These are phyloP conservation scores for Theropithecus gelada DNA, from an alignment of 2,113 vertebrate genomes.

Conservation along the genomic window DNA sequence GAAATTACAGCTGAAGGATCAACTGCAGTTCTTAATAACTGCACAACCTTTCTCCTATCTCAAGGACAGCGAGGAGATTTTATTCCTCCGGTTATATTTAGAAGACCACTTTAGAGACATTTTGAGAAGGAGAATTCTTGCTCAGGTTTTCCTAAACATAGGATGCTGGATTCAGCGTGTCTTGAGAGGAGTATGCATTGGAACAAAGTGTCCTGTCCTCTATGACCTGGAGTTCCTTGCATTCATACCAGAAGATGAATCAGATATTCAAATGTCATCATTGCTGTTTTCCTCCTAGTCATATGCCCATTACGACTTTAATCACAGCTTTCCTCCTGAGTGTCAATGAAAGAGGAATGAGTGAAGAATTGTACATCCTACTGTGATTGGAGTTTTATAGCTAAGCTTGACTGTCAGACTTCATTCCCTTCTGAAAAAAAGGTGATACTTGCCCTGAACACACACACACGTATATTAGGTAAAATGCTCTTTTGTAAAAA, in stretches of 20 bases:
- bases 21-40: neutral
- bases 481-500: neutral
- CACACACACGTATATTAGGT: neutral
- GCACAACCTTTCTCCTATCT: neutral
- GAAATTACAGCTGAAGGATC: neutral
- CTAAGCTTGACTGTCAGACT: neutral
- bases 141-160: neutral
- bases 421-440: neutral
- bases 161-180: neutral
- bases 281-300: neutral
- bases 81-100: neutral
- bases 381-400: neutral
- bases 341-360: neutral
- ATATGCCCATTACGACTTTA: neutral
- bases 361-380: neutral
- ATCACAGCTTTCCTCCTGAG: constrained; percentile 24
- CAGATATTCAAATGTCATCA: constrained; percentile 6
- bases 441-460: neutral
- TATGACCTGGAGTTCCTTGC: neutral
- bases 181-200: neutral
- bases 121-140: neutral
- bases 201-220: constrained; percentile 2
- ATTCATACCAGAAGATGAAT: constrained; percentile 24
- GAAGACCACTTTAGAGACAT: neutral
- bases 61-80: neutral